Conservation (phyloP, 2,888 invertebrate genomes). For the Iselma pallidipennis region DNA sequence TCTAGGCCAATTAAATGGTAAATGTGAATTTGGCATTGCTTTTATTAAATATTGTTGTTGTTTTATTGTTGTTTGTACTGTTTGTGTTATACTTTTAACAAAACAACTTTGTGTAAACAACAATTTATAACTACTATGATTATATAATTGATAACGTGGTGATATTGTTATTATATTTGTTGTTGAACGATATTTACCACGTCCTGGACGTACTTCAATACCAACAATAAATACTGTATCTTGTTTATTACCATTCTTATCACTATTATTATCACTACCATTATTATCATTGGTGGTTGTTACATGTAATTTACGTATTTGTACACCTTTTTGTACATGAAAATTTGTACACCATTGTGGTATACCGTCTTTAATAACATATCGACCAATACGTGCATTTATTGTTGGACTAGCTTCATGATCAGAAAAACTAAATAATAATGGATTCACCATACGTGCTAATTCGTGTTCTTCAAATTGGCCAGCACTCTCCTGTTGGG, state of each 20-base stretch:
- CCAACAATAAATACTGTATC: slow-evolving; percentile 84
- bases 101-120: slow-evolving; percentile 90
- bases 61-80: not conserved
- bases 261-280: not conserved
- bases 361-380: slow-evolving; percentile 57
- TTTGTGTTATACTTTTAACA: slow-evolving; percentile 68
- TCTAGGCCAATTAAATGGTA: slow-evolving; percentile 97
- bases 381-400: slow-evolving; percentile 76
- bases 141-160: slow-evolving; percentile 91
- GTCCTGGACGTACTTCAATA: slow-evolving; percentile 84
- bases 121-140: slow-evolving; percentile 76
- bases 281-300: slow-evolving; percentile 59
- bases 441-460: slow-evolving; percentile 88
- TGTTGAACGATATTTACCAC: slow-evolving; percentile 80
- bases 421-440: slow-evolving; percentile 93
- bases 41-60: slow-evolving; percentile 55
- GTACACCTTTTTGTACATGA: slow-evolving; percentile 64
- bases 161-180: slow-evolving; percentile 92
- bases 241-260: slow-evolving; percentile 54
- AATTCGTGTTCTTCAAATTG: slow-evolving; percentile 95
- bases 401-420: slow-evolving; percentile 81
- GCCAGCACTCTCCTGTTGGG: slow-evolving; percentile 76
- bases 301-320: slow-evolving; percentile 61
- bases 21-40: slow-evolving; percentile 84
- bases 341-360: slow-evolving; percentile 88